A percentile compares a stretch with the other conserved stretches of the same genome.
These are phyloP conservation scores for Oligia strigilis DNA, from an alignment of 2,888 invertebrate genomes.

Conservation along the genomic window DNA sequence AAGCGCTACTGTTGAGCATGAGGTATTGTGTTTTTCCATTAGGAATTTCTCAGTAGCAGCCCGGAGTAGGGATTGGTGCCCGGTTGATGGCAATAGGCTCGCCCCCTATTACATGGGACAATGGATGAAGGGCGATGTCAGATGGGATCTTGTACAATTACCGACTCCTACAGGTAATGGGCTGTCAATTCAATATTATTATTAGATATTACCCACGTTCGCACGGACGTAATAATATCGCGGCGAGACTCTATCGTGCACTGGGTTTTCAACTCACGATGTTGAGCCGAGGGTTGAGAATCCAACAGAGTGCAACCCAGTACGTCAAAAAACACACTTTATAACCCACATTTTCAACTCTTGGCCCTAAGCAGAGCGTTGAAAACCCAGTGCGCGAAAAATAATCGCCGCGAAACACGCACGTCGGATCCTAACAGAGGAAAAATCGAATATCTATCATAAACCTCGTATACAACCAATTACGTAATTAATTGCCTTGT, in stretches of 20 bases:
- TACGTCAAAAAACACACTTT: neutral
- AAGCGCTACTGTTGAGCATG: neutral
- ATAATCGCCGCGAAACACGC: neutral
- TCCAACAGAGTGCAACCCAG: neutral
- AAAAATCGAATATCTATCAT: neutral
- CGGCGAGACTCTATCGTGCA: neutral
- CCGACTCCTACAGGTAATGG: neutral
- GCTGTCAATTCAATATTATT: neutral
- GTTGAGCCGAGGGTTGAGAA: neutral
- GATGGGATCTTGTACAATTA: neutral
- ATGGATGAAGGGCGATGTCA: neutral
- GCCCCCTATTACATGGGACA: neutral
- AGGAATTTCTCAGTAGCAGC: neutral
- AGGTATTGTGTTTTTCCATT: neutral
- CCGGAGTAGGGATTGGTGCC: neutral
- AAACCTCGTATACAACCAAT: neutral
- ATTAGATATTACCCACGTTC: neutral
- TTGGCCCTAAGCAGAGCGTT: neutral
- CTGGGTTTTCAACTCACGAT: neutral
- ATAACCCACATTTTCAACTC: neutral
- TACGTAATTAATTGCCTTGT: slow-evolving; percentile 11
- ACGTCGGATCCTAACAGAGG: neutral
- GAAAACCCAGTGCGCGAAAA: neutral
- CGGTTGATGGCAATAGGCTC: neutral
- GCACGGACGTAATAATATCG: neutral